Conservation (phyloP, 2,113 vertebrate species). For the Halichoeres trimaculatus region DNA sequence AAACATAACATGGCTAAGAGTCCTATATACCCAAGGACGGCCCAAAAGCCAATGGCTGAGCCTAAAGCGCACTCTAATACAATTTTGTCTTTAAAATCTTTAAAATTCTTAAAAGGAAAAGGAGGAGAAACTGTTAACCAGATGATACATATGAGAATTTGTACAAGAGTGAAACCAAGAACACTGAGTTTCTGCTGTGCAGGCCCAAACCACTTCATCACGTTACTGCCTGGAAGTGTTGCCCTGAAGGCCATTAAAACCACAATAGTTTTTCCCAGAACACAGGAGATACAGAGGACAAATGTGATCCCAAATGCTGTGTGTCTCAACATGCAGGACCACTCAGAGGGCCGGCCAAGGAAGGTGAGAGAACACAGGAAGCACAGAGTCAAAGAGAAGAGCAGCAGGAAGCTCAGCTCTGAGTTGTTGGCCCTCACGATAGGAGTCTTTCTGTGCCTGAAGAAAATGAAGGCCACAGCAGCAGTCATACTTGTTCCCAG, state of each 20-base stretch:
- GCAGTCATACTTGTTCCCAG: conserved; percentile 68
- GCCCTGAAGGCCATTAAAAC: conserved; percentile 76
- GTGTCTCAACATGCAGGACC: conserved; percentile 80
- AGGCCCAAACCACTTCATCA: conserved; percentile 78
- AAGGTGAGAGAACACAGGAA: conserved; percentile 81
- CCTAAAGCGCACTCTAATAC: conserved; percentile 78
- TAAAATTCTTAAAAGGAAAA: conserved; percentile 67
- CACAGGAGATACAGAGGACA: conserved; percentile 76
- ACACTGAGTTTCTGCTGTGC: conserved; percentile 76
- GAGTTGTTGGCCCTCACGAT: conserved; percentile 76
- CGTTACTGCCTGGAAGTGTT: conserved; percentile 64
- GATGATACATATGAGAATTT: conserved; percentile 74
- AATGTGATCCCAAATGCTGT: conserved; percentile 77
- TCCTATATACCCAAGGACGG: conserved; percentile 80
- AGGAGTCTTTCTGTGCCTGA: conserved; percentile 73
- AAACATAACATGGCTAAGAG: conserved; percentile 79
- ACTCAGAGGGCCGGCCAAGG: conserved; percentile 74
- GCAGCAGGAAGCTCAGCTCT: conserved; percentile 77
- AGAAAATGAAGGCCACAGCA: conserved; percentile 69
- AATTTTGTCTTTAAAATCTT: conserved; percentile 71
- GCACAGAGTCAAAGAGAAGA: conserved; percentile 76
- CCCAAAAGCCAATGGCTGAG: conserved; percentile 77
- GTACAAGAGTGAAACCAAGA: conserved; percentile 74
- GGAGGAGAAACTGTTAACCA: conserved; percentile 76
- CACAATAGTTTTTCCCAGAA: conserved; percentile 76